These are phyloP conservation scores for Oscheius onirici DNA, from an alignment of 2,888 invertebrate species.

Conservation along the genomic window DNA sequence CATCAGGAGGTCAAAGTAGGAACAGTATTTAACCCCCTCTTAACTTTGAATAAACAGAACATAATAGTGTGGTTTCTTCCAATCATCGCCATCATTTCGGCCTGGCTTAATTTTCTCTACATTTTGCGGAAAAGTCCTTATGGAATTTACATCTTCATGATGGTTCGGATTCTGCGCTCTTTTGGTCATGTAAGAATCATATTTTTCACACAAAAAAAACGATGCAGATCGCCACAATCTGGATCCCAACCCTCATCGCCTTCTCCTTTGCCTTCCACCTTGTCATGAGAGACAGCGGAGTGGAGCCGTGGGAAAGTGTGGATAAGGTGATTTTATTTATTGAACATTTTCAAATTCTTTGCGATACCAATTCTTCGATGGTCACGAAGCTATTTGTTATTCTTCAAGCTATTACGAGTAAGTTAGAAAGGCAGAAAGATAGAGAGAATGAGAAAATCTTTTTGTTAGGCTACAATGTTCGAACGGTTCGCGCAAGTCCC, in stretches of 20 bases:
- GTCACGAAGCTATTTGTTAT: constrained; percentile 52
- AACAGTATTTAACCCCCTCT: constrained; percentile 1
- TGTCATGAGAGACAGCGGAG: constrained; percentile 66
- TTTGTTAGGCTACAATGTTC: no score
- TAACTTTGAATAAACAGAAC: constrained; percentile 33
- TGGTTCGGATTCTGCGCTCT: constrained; percentile 65
- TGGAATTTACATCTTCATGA: constrained; percentile 70
- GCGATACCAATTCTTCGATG: constrained; percentile 49
- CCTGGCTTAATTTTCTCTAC: constrained; percentile 65
- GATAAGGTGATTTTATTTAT: constrained; percentile 33
- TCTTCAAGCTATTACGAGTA: constrained; percentile 68
- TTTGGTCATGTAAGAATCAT: constrained; percentile 59
- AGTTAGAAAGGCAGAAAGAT: no score
- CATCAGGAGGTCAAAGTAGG: constrained; percentile 61
- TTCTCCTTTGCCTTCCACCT: constrained; percentile 69
- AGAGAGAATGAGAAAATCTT: no score
- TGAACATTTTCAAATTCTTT: not conserved
- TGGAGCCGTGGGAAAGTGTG: constrained; percentile 64
- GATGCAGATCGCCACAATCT: constrained; percentile 65
- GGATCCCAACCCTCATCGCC: constrained; percentile 68
- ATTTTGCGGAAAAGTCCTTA: constrained; percentile 63
- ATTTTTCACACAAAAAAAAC: no score
- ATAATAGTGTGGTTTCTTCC: constrained; percentile 65
- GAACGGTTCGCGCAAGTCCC: no score
- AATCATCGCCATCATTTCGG: constrained; percentile 67